These are phyloP conservation scores for Mus caroli DNA, from an alignment of 2,797 vertebrate species.

Conservation along the genomic window DNA sequence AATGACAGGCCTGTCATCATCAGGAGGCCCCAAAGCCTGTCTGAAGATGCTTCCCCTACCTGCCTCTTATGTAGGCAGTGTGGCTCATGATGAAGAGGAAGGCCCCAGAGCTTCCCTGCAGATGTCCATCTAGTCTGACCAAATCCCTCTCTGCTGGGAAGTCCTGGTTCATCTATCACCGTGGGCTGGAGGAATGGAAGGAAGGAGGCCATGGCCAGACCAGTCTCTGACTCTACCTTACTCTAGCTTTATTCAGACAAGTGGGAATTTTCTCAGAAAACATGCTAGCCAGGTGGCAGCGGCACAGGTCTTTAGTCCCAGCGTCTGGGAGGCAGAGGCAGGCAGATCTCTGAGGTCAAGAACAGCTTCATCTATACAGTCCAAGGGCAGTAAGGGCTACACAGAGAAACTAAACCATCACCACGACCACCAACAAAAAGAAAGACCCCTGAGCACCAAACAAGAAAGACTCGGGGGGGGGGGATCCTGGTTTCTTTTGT, in stretches of 20 bases:
- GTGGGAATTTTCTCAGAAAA: slow-evolving; percentile 4
- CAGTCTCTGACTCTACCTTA: background rate
- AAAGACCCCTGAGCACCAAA: background rate
- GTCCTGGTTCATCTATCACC: background rate
- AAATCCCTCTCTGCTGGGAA: background rate
- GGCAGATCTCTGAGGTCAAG: background rate
- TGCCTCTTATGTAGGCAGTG: background rate
- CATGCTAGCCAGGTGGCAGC: background rate
- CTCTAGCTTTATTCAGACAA: slow-evolving; percentile 41
- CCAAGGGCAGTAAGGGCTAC: background rate
- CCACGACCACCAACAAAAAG: background rate
- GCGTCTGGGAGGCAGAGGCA: background rate
- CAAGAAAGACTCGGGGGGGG: background rate
- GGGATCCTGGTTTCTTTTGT: background rate
- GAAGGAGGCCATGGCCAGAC: background rate
- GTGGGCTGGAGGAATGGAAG: background rate
- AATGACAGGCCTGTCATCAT: slow-evolving; percentile 30
- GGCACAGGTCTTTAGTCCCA: background rate
- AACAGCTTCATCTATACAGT: background rate
- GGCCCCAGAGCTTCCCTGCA: background rate
- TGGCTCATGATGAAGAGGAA: background rate
- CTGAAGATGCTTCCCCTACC: background rate
- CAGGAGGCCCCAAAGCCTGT: background rate
- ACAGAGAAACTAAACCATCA: background rate
- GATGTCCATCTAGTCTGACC: background rate